Evolutionary conservation across 2,113 vertebrate genomes (phyloP).

Genomic region (Gobius niger): DNA sequence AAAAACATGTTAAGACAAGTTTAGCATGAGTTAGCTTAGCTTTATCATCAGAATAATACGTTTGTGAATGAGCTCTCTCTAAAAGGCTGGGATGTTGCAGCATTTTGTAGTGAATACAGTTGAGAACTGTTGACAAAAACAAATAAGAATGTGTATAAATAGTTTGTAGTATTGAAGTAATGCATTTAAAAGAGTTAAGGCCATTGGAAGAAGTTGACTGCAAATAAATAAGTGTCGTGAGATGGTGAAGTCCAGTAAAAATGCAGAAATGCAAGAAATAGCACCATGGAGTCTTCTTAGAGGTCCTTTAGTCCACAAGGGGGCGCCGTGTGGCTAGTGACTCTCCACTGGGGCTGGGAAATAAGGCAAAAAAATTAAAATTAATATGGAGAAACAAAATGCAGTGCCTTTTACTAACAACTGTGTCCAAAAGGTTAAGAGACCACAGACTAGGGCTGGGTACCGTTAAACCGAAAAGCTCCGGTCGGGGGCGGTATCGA

Average conservation of each 20-base stretch:
- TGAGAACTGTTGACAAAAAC: neutral
- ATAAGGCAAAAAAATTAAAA: neutral
- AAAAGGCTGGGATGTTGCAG: neutral
- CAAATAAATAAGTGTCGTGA: constrained; percentile 3
- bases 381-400: neutral
- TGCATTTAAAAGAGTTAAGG: neutral
- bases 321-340: neutral
- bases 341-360: neutral
- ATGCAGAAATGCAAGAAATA: neutral
- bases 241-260: neutral
- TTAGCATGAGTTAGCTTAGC: neutral
- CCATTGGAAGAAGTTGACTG: neutral
- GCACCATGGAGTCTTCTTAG: neutral
- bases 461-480: too few relatives aligned
- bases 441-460: too few relatives aligned
- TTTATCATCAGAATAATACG: neutral
- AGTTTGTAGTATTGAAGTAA: neutral
- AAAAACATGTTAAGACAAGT: neutral
- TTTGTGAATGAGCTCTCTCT: neutral
- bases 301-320: neutral
- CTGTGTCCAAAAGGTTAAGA: too few relatives aligned
- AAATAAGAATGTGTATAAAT: neutral
- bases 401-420: too few relatives aligned
- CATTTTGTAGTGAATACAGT: neutral
- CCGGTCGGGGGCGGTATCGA: too few relatives aligned